Evolutionary conservation across 2,888 invertebrate genomes (phyloP), one percentile per base, ranked within the genome.

Genomic region (Microplitis manilae): DNA sequence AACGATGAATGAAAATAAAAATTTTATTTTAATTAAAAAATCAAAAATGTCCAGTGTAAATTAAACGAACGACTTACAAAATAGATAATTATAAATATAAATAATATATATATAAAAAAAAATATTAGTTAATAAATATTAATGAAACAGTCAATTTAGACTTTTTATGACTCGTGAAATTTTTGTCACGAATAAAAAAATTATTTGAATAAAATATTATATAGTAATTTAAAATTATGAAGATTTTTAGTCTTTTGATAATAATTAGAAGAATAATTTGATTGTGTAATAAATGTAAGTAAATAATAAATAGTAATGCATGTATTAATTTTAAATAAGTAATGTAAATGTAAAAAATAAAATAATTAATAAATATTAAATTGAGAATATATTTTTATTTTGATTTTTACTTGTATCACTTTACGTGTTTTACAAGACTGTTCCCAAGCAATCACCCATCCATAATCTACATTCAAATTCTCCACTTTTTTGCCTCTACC

Each of bases 181-280:
- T 71, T 39, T 39, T 41, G 59, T 68, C n/a, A 61, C 13, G 60
- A 20, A 71, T 70, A 59, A 30, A 60, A 59, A 65, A 13, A 50
- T 13, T 50, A 50, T 13, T 13, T 50, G 13, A 50, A 50, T 50
- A 50, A 50, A 50, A 30, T 30, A 30, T 30, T 30, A 30, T 20
- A 20, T 30, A 30, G 30, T 70, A 39, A 76, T 76, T 38, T 62
- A 60, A 76, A 73, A 68, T 59, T 40, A 76, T 74, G 68, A 76
- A 72, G 75, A 41, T 80, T 80, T 81, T 79, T 81, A 81, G 79
- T 80, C 80, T 79, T 81, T 81, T 80, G 79, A 80, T 78, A 72
- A 80, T 78, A 79, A 78, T 77, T 80, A 80, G 79, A 13, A 67
- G 68, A 78, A 77, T 50, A 75, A 69, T 59, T 62, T 60, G 64